Conservation (phyloP, 2,888 invertebrate species). For the Proisotoma minuta region DNA sequence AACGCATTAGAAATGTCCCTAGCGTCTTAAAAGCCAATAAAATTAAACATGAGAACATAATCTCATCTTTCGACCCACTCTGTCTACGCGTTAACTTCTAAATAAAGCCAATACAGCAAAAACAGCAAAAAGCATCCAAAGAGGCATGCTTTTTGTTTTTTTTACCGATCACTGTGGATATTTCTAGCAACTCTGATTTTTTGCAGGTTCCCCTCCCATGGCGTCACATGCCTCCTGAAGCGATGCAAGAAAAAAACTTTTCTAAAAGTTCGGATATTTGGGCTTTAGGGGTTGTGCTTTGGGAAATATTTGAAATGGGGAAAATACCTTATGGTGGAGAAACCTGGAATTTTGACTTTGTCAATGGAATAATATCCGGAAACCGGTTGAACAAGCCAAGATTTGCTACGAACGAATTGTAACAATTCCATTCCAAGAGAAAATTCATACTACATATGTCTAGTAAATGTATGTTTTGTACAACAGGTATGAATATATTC, state of each 20-base stretch:
- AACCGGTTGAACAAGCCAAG: not conserved
- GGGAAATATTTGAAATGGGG: not conserved
- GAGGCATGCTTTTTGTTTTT: not conserved
- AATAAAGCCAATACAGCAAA: no score
- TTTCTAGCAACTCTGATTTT: not conserved
- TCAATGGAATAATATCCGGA: not conserved
- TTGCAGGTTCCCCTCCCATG: not conserved
- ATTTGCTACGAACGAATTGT: slow-evolving; percentile 1
- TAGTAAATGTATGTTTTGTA: not conserved
- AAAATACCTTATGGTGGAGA: not conserved
- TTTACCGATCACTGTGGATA: not conserved
- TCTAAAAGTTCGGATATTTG: not conserved
- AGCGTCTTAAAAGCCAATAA: not conserved
- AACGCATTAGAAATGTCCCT: no score
- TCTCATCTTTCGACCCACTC: no score
- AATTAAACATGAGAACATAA: not conserved
- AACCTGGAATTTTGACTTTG: not conserved
- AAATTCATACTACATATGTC: not conserved
- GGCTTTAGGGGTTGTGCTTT: not conserved
- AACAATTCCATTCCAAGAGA: not conserved
- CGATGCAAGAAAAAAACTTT: not conserved
- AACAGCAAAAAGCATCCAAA: no score
- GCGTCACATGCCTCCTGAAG: slow-evolving; percentile 1
- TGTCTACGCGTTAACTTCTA: no score
- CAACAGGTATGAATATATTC: not conserved